A percentile compares a stretch with the other conserved stretches of the same genome.
Evolutionary conservation across 2,888 invertebrate species (phyloP).

Genomic region (Tetropium fuscum): DNA sequence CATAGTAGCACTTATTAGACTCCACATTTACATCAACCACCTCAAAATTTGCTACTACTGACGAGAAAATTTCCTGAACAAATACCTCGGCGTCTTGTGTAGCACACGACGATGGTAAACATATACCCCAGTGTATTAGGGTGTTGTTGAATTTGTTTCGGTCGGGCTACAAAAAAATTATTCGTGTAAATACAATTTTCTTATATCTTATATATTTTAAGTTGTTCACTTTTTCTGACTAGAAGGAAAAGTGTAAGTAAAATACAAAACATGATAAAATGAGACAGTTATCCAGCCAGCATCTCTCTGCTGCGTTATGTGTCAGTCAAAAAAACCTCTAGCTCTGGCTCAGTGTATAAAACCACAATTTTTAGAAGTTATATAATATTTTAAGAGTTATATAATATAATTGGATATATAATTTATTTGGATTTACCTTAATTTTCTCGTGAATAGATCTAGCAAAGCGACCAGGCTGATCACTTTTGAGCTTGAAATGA

Average conservation of each 20-base stretch:
- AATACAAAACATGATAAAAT: too few species aligned
- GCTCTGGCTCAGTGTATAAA: too few species aligned
- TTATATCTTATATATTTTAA: too few species aligned
- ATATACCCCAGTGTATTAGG: constrained; percentile 73
- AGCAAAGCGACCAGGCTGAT: constrained; percentile 23
- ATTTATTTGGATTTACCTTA: constrained; percentile 13
- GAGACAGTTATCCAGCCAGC: too few species aligned
- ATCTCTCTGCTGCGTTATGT: too few species aligned
- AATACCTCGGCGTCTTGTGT: constrained; percentile 69
- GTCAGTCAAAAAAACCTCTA: too few species aligned
- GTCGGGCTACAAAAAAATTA: constrained; percentile 41
- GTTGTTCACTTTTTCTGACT: too few species aligned
- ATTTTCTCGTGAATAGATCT: constrained; percentile 23
- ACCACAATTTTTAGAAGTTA: too few species aligned
- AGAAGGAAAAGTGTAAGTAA: too few species aligned
- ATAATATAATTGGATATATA: too few species aligned
- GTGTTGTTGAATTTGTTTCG: constrained; percentile 52
- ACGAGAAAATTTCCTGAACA: constrained; percentile 59
- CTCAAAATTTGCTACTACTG: constrained; percentile 46
- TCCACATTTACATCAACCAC: constrained; percentile 46
- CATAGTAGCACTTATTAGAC: constrained; percentile 51
- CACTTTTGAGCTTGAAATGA: constrained; percentile 33
- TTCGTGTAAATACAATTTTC: too few species aligned
- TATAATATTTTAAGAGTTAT: too few species aligned
- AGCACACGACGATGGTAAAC: constrained; percentile 72